Conservation (phyloP, 2,113 vertebrate genomes). For the Galbula dea region DNA sequence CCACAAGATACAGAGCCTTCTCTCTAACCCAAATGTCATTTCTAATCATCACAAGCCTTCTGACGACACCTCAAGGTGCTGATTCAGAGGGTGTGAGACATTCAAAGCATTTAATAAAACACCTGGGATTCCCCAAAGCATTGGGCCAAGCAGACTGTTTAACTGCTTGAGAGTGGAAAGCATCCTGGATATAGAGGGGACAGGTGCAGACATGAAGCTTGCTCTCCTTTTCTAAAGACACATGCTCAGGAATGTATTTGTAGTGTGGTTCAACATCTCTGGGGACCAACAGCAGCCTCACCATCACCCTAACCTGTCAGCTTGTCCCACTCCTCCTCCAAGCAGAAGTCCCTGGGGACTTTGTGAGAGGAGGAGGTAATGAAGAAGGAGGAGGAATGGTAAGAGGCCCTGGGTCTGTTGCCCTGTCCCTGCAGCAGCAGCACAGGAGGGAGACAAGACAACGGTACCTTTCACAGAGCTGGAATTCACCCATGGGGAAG, state of each 20-base stretch:
- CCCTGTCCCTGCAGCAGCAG: background rate
- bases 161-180: background rate
- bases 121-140: background rate
- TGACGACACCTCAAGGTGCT: background rate
- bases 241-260: background rate
- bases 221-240: background rate
- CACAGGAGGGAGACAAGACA: background rate
- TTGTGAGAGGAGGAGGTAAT: background rate
- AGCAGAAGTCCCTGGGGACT: background rate
- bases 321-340: background rate
- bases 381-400: background rate
- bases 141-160: background rate
- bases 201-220: background rate
- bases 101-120: background rate
- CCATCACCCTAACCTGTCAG: background rate
- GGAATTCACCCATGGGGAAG: constrained; percentile 87
- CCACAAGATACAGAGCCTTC: background rate
- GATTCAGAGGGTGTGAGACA: background rate
- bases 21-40: background rate
- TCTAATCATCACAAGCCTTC: background rate
- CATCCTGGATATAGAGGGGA: background rate
- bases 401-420: background rate
- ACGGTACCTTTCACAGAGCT: constrained; percentile 80
- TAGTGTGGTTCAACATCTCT: background rate
- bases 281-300: background rate